Evolutionary conservation across 2,797 vertebrate species (phyloP).

Genomic region (Gallinago solitaria): DNA sequence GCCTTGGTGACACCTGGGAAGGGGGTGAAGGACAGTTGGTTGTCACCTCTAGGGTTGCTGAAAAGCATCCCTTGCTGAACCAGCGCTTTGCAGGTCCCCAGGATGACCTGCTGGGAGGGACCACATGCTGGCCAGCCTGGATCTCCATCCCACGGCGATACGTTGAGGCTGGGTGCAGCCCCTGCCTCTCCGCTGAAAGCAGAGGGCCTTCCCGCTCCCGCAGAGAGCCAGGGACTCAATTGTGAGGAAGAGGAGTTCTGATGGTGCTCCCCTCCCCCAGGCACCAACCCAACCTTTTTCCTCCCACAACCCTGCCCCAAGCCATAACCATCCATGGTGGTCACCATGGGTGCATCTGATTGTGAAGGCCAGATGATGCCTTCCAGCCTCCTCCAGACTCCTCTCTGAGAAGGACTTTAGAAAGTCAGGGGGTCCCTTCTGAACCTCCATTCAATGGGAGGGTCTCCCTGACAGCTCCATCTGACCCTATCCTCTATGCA

Average conservation of each 20-base stretch:
- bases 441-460: neutral
- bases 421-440: neutral
- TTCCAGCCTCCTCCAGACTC: neutral
- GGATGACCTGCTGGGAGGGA: neutral
- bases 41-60: neutral
- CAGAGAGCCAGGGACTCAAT: neutral
- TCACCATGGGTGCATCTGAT: neutral
- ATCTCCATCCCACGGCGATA: rapidly evolving
- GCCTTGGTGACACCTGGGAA: neutral
- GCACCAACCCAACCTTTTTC: neutral
- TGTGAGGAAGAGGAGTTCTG: neutral
- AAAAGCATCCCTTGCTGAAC: neutral
- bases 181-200: neutral
- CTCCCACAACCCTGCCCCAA: neutral
- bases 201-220: neutral
- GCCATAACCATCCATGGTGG: neutral
- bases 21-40: neutral
- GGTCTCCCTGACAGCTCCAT: neutral
- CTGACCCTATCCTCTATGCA: neutral
- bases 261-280: too few species aligned
- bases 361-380: neutral
- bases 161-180: neutral
- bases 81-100: neutral
- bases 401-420: neutral
- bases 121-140: neutral